Evolutionary conservation across 2,113 vertebrate genomes (phyloP).

Genomic region (Bothrops jararaca): DNA sequence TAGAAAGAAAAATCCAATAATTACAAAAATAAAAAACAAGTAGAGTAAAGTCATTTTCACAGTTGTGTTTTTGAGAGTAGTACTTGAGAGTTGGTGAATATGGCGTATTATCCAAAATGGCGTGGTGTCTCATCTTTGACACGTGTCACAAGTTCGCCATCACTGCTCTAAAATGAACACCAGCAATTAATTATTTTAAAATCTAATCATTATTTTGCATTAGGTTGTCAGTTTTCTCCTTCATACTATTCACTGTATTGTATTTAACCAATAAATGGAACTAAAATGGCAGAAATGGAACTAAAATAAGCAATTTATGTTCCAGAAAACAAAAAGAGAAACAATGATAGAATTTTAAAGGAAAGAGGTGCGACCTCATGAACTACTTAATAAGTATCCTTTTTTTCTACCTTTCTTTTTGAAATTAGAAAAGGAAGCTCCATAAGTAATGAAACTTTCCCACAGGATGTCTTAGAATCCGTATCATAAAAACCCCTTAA

Average conservation of each 20-base stretch:
- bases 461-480: not conserved
- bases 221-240: not conserved
- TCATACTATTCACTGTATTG: slow-evolving; percentile 20
- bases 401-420: not conserved
- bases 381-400: not conserved
- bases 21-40: not conserved
- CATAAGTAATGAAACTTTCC: not conserved
- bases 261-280: not conserved
- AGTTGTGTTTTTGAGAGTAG: not conserved
- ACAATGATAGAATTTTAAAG: not conserved
- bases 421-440: not conserved
- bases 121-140: not conserved
- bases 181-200: not conserved
- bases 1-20: not conserved
- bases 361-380: not conserved
- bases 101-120: not conserved
- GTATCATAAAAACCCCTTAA: not conserved
- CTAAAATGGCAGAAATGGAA: not conserved
- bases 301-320: not conserved
- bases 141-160: not conserved
- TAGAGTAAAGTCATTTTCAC: not conserved
- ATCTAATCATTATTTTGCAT: not conserved
- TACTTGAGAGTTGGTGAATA: not conserved
- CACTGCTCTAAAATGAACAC: not conserved
- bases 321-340: not conserved